Conservation (phyloP, 2,888 invertebrate species). For the Eucriotettix oculatus region DNA sequence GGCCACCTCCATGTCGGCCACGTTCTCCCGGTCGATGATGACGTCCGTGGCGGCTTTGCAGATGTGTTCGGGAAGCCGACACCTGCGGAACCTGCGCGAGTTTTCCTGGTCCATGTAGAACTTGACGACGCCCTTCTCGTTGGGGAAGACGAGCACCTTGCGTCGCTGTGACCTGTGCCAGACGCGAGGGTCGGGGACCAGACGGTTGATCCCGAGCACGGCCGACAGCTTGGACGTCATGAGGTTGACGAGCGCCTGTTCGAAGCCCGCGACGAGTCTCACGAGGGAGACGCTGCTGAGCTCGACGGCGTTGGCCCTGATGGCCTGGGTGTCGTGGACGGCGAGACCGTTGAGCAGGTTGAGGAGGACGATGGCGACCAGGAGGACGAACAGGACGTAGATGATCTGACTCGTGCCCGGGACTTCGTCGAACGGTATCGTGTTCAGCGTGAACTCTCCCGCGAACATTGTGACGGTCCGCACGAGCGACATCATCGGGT, state of each 20-base stretch:
- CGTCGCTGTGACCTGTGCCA: neutral
- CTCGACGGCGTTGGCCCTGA: slow-evolving; percentile 60
- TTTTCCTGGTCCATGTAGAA: neutral
- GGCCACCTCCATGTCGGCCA: neutral
- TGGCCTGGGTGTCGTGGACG: slow-evolving; percentile 61
- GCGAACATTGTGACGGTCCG: slow-evolving; percentile 77
- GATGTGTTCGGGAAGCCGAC: neutral
- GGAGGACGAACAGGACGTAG: slow-evolving; percentile 63
- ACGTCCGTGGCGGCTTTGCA: neutral
- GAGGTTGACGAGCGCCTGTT: slow-evolving; percentile 35
- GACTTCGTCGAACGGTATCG: slow-evolving; percentile 51
- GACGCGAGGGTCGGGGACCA: neutral
- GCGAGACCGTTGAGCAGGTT: slow-evolving; percentile 72
- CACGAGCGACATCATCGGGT: slow-evolving; percentile 53
- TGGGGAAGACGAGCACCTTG: neutral
- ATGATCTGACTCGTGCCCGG: slow-evolving; percentile 55
- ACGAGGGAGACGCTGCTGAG: slow-evolving; percentile 57
- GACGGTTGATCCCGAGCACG: neutral
- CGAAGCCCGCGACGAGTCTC: slow-evolving; percentile 53
- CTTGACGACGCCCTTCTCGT: neutral
- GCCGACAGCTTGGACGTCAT: neutral
- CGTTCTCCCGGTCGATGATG: neutral
- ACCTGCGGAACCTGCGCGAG: neutral
- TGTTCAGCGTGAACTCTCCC: slow-evolving; percentile 70
- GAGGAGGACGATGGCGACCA: slow-evolving; percentile 65